phyloP scores from a whole-genome alignment of 2,888 invertebrate genomes.

The Pristionchus japonicus region DNA sequence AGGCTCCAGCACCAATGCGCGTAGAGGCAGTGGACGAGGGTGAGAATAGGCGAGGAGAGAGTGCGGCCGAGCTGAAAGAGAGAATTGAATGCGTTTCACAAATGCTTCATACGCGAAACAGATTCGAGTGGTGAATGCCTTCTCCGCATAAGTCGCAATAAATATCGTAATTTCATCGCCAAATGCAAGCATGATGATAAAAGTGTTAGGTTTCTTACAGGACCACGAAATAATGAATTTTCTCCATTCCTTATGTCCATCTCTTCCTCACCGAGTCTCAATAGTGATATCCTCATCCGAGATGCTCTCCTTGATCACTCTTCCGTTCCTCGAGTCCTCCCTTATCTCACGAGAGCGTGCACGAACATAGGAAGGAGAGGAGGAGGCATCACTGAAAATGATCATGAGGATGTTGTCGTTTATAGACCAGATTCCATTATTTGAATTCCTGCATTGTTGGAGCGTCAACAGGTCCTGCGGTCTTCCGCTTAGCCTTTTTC shows the following conservation, averaged over 20 bases:
- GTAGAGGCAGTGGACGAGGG: background rate
- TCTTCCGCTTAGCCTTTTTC: too few relatives aligned
- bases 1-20: background rate
- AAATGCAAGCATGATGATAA: too few relatives aligned
- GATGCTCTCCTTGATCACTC: constrained; percentile 38
- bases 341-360: background rate
- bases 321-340: constrained; percentile 3
- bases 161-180: too few relatives aligned
- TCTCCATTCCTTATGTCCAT: too few relatives aligned
- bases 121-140: too few relatives aligned
- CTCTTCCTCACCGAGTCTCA: constrained; percentile 24
- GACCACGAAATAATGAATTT: too few relatives aligned
- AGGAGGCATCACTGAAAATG: constrained; percentile 20
- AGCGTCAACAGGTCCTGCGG: too few relatives aligned
- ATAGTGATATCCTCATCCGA: constrained; percentile 39
- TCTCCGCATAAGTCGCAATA: too few relatives aligned
- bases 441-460: too few relatives aligned
- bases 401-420: background rate
- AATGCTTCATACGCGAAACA: background rate
- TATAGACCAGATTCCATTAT: too few relatives aligned
- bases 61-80: background rate
- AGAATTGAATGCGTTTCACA: background rate
- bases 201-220: too few relatives aligned
- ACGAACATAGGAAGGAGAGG: constrained; percentile 16
- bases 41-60: constrained; percentile 26